Percentiles rank a stretch among this genome's conserved stretches.
phyloP scores from a whole-genome alignment of 2,888 invertebrate genomes.

The Lepidocyrtinus sp. region DNA sequence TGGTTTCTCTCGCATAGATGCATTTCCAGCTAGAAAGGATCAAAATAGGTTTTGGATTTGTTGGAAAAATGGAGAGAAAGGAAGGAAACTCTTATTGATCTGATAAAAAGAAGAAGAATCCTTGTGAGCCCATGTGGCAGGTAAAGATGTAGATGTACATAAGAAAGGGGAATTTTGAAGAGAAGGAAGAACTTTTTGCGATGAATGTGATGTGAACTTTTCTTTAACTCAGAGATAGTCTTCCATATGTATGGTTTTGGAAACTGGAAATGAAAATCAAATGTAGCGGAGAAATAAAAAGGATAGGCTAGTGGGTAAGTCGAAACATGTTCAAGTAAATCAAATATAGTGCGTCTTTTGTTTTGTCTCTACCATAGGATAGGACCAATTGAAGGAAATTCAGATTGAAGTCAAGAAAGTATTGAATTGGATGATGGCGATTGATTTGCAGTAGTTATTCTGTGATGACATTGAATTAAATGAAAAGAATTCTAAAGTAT shows the following conservation, averaged over 20 bases:
- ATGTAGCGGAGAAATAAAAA: conserved; percentile 48
- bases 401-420: conserved; percentile 57
- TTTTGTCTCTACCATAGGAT: conserved; percentile 15
- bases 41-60: conserved; percentile 30
- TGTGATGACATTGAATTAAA: conserved; percentile 38
- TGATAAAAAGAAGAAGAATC: conserved; percentile 45
- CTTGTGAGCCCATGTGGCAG: conserved; percentile 53
- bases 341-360: conserved; percentile 46
- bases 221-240: too few relatives aligned
- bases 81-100: conserved; percentile 52
- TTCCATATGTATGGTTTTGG: conserved; percentile 25
- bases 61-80: too few relatives aligned
- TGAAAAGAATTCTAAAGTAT: conserved; percentile 11
- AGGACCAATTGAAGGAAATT: conserved; percentile 56
- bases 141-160: conserved; percentile 32
- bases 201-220: too few relatives aligned
- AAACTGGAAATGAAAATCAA: conserved; percentile 40
- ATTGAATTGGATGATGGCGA: conserved; percentile 46
- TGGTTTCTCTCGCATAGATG: too few relatives aligned
- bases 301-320: background rate
- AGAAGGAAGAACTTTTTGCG: too few relatives aligned
- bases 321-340: conserved; percentile 36
- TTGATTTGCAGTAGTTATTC: conserved; percentile 7
- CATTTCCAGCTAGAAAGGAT: too few relatives aligned
- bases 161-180: too few relatives aligned